A percentile compares a stretch with the other conserved stretches of the same genome.
These are phyloP conservation scores for Euproctis similis DNA, from an alignment of 2,888 invertebrate species.

Conservation along the genomic window DNA sequence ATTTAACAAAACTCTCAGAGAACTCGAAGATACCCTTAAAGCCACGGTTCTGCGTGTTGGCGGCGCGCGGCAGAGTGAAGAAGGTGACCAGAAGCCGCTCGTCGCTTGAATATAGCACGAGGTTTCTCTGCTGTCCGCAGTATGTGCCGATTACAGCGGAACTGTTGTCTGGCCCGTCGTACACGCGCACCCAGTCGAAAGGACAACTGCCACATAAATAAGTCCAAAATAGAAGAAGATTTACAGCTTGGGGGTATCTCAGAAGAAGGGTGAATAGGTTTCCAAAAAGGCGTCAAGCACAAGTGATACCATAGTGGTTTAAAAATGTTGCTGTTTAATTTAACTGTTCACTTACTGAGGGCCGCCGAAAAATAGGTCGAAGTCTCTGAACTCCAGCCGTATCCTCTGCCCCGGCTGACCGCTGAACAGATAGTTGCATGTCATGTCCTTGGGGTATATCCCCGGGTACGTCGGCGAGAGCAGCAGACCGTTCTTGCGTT, in stretches of 20 bases:
- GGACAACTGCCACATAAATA: too few relatives aligned
- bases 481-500: conserved; percentile 87
- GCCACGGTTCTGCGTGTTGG: conserved; percentile 97
- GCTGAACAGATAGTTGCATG: conserved; percentile 94
- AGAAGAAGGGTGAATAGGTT: too few relatives aligned
- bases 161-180: conserved; percentile 93
- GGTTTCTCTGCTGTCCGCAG: conserved; percentile 97
- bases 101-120: conserved; percentile 96
- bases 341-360: conserved; percentile 97
- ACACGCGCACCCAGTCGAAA: conserved; percentile 97
- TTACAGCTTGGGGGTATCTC: too few relatives aligned
- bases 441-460: conserved; percentile 97
- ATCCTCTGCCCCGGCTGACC: conserved; percentile 94
- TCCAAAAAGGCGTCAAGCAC: too few relatives aligned
- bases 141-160: conserved; percentile 96
- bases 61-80: conserved; percentile 91
- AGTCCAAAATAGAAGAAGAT: too few relatives aligned
- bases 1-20: conserved; percentile 97
- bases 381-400: conserved; percentile 96
- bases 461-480: conserved; percentile 99
- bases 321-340: too few relatives aligned
- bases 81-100: conserved; percentile 93
- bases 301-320: too few relatives aligned
- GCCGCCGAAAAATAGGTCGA: conserved; percentile 98
- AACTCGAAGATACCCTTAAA: conserved; percentile 99